Base-by-base conservation (phyloP, 2,888 invertebrate species). In the Adineta ricciae region DNA sequence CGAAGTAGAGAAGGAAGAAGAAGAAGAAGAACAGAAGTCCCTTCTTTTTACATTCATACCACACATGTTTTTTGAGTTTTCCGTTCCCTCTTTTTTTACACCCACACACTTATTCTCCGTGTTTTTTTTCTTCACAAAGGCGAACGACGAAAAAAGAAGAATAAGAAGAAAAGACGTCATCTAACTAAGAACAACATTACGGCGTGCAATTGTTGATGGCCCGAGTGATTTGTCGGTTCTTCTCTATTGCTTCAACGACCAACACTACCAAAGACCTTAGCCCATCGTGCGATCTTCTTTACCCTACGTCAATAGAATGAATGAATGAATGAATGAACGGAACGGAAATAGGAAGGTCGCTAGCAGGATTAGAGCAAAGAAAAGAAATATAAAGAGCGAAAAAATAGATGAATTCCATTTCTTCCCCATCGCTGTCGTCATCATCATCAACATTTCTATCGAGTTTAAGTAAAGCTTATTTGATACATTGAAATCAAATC, bases 11-110 rank as follows among this genome's bases (percentile, higher is more conserved):
- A 27, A 64, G 14, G 64, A 64, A 56, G n/a, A 54, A 56, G 56
- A 56, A 7, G 56, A 56, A 19, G 56, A 64, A 64, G 64, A 32
- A 64, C 27, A 27, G 0, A 19, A 64, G 64, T 64, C 64, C 27
- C 19, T 64, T 64, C 27, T 46, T 64, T 64, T 16, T 64, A 27
- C 64, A 64, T 64, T 64, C 32, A 64, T 64, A 64, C 64, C 64
- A 64, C 64, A 64, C 64, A 64, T 64, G 64, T 64, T 64, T 64
- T 64, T 64, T 64, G 64, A 64, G 64, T 64, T 64, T 64, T 64
- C 64, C 64, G 64, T 64, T 64, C 64, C 64, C 64, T 64, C 4
- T 27, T 32, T 64, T 14, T 27, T 32, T 64, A 64, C 64, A 32
- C 64, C 64, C 64, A 64, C 64, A 64, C 32, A 64, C 5, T 64